Evolutionary conservation across 2,888 invertebrate genomes (phyloP), one percentile per base, ranked within the genome.

Genomic region (Dryococelus australis): DNA sequence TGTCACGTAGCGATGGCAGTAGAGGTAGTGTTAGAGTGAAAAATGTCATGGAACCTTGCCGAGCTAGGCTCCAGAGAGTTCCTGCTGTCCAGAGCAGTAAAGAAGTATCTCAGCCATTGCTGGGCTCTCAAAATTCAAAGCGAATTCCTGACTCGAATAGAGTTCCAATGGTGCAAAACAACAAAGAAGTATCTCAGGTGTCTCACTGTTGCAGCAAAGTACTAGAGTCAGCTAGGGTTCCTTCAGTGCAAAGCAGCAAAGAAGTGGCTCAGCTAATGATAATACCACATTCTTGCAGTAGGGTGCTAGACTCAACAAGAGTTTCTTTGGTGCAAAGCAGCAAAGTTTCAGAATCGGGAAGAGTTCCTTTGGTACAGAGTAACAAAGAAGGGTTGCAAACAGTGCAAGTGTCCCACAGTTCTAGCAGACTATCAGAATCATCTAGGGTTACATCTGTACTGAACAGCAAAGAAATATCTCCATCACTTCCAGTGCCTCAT

Each of bases 61-160:
- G 80, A 85, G 53, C 53, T 24, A 85, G 86, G 79, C 28, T 88
- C 20, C 88, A 87, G 87, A 87, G 84, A 43, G 28, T 87, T 12
- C 85, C 86, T 12, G 47, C 80, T 3, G 51, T 84, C 8, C 65
- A 80, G 9, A 26, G 65, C 6, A 86, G 53, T 35, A 86, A 81
- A 43, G 85, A 85, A 65, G 92, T 92, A 0, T 87, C 92, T 51
- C 92, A 92, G 88, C 93, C 93, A 2, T 89, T 92, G 43, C 84
- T 20, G 26, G 78, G 43, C 79, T 85, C 51, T 10, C 85, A 78
- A 89, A 85, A 86, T 89, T 87, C 89, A 89, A 84, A 89, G 90
- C 81, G 89, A 89, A 80, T 89, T 89, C 86, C 88, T 88, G 85
- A 27, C 4, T 80, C 65, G 1, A 27, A n/a, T 26, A 65, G 24